phyloP scores from a whole-genome alignment of 2,797 vertebrate species.

The Sebastes goodei region DNA sequence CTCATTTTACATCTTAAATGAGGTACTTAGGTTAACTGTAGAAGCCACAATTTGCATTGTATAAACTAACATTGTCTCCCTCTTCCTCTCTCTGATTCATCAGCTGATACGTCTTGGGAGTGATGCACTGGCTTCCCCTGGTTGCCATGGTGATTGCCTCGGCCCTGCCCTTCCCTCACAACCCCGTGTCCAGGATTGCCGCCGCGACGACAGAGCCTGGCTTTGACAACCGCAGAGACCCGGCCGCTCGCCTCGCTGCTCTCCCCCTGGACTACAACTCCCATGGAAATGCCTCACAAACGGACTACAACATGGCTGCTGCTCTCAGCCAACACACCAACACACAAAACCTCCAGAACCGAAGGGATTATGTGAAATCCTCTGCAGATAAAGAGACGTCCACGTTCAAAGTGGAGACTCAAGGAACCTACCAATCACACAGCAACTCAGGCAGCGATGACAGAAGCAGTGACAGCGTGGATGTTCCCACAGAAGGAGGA shows the following conservation, averaged over 20 bases:
- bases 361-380: slow-evolving; percentile 39
- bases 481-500: slow-evolving; percentile 34
- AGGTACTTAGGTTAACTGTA: slow-evolving; percentile 41
- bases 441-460: slow-evolving; percentile 38
- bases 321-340: slow-evolving; percentile 26
- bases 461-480: slow-evolving; percentile 12
- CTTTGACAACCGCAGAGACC: slow-evolving; percentile 48
- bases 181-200: slow-evolving; percentile 78
- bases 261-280: slow-evolving; percentile 47
- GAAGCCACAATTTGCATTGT: slow-evolving; percentile 34
- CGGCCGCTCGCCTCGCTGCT: slow-evolving; percentile 42
- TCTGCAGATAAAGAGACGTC: slow-evolving; percentile 29
- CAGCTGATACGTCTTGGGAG: slow-evolving; percentile 88
- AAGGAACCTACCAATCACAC: slow-evolving; percentile 21
- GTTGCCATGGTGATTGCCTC: slow-evolving; percentile 91
- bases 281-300: slow-evolving; percentile 51
- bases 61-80: slow-evolving; percentile 50
- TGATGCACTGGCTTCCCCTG: slow-evolving; percentile 91
- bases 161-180: slow-evolving; percentile 86
- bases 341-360: slow-evolving; percentile 35
- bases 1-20: slow-evolving; percentile 62
- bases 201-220: slow-evolving; percentile 71
- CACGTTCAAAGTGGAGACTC: slow-evolving; percentile 36
- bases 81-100: slow-evolving; percentile 9
- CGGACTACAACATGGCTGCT: slow-evolving; percentile 56